A percentile compares a stretch with the other conserved stretches of the same genome.
These are phyloP conservation scores for Neoarius graeffei DNA, from an alignment of 2,113 vertebrate species.

Conservation along the genomic window DNA sequence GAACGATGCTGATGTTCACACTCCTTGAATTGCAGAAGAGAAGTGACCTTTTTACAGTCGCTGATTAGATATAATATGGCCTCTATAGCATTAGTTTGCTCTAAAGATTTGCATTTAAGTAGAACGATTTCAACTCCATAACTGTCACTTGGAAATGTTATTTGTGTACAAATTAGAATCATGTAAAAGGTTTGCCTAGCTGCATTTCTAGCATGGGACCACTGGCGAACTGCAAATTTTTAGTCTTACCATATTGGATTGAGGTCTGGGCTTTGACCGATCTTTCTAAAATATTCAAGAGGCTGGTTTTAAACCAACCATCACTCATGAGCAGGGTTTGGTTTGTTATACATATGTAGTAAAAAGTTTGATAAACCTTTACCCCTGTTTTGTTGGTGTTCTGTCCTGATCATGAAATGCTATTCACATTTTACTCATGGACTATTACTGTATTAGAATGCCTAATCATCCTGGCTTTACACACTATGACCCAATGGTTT, in stretches of 20 bases:
- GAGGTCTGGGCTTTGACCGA: neutral
- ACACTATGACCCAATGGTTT: too few species aligned
- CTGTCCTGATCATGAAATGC: too few species aligned
- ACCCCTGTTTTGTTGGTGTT: too few species aligned
- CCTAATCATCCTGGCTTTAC: too few species aligned
- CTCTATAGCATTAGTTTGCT: neutral
- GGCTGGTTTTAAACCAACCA: too few species aligned
- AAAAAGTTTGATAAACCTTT: too few species aligned
- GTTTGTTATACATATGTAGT: too few species aligned
- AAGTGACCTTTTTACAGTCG: neutral
- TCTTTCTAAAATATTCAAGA: neutral
- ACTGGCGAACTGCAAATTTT: neutral
- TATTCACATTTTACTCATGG: too few species aligned
- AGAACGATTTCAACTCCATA: neutral
- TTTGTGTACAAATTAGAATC: neutral
- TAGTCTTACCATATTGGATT: neutral
- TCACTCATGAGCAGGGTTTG: too few species aligned
- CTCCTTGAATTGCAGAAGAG: slow-evolving; percentile 22
- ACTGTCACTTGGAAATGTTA: neutral
- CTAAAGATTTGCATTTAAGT: neutral
- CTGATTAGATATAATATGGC: neutral
- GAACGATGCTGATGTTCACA: slow-evolving; percentile 34
- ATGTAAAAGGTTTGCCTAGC: neutral
- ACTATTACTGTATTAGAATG: too few species aligned
- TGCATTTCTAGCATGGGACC: neutral